Evolutionary conservation across 2,113 vertebrate species (phyloP), one percentile per base, ranked within the genome.

Genomic region (Lepus timidus): DNA sequence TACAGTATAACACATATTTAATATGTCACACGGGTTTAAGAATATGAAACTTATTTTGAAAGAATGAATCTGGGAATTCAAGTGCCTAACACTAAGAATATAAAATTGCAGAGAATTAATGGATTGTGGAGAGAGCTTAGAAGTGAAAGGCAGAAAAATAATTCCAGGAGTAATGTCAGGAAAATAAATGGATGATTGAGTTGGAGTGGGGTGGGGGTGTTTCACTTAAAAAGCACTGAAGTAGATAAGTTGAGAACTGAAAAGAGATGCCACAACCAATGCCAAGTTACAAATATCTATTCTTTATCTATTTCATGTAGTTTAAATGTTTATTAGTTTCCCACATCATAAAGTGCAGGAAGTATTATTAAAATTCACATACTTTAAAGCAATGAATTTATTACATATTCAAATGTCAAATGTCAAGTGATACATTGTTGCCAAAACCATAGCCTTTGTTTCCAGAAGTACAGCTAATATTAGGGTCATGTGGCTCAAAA

Each of bases 21-120:
- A 64, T 70, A 76, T 62, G 33, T 0, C 44, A 4, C 4, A n/a
- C 36, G 27, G 90, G 27, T 71, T 88, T 70, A 62, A 83, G 27
- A 83, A 71, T 52, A 62, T 62, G 29, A 83, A 29, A 78, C 27
- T 88, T 83, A 83, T 14, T 87, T 78, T 92, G 62, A 88, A 92
- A n/a, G n/a, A 88, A 39, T 4, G 44, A 27, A 88, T 52, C 44
- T 7, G 17, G 51, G 11, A 10, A 52, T 52, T 76, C n/a, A 83
- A 64, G 61, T 1, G 1, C 76, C 22, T 14, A 2, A 22, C 31
- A 51, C 62, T 92, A 78, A 61, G 82, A 68, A n/a, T 71, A 39
- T 36, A 10, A 25, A 79, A 3, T 39, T 92, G 64, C 39, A 58
- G 61, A 95, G n/a, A 61, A 65, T 51, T 17, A 29, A 29, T 70